Base-by-base conservation (phyloP, 1,140 invertebrate genomes). In the Drosophila kurseongensis region DNA sequence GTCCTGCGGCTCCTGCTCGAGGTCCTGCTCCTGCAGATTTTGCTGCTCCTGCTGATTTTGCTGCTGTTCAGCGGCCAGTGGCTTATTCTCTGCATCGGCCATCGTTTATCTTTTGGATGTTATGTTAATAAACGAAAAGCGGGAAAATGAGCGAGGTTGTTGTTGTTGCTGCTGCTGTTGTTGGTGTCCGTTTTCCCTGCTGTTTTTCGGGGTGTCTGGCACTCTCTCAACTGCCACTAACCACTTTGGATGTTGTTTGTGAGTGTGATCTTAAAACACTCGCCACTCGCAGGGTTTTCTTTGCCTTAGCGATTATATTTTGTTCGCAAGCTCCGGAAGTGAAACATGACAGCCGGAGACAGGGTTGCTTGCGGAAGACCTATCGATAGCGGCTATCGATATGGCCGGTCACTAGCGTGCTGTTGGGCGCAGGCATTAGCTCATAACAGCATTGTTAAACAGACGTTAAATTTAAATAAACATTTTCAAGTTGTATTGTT, bases 261-360 rank as follows among this genome's bases (percentile, higher is more conserved):
- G 91, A 92, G 91, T 92, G 86, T 84, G 90, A 88, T 86, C 89
- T 91, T 85, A 89, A 92, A 92, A 88, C 82, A 85, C 82, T 92
- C 91, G 73, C 72, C 73, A 92, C 91, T 92, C 91, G 86, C 91
- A 91, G 88, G 79, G 84, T 84, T 84, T 89, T 84, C 74, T 89
- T 78, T 68, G 77, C 80, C 77, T 83, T 82, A 75, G 67, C 71
- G 83, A 86, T 86, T 86, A 45, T 88, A 83, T 88, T 76, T 89
- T 89, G 83, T 88, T 89, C 84, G 47, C 47, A 83, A 84, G 80
- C 78, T 86, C 82, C 75, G 84, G 84, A 88, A 88, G 84, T 88
- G 68, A 84, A 89, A 88, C 82, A 89, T 88, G 84, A 80, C 83
- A 88, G 83, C 82, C 69, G 77, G 51, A 32, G 27, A 41, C 52